These are phyloP conservation scores for Lampropteryx suffumata DNA, from an alignment of 2,888 invertebrate species.

Conservation along the genomic window DNA sequence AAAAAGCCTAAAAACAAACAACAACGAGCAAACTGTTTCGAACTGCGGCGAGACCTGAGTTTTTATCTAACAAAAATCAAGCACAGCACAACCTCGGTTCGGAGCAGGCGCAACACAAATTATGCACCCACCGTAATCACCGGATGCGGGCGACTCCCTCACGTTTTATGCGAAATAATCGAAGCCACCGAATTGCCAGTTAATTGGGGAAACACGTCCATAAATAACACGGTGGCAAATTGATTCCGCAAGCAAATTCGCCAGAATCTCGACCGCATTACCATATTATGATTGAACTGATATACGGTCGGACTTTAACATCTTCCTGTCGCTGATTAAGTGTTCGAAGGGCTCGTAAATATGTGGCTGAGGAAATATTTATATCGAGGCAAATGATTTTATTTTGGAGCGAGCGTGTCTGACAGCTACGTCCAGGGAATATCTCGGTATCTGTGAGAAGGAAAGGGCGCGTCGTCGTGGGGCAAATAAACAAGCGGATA, in stretches of 20 bases:
- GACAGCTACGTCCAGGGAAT: constrained; percentile 1
- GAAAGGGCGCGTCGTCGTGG: constrained; percentile 44
- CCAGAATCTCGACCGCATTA: constrained; percentile 57
- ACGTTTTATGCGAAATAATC: constrained; percentile 80
- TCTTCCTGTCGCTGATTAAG: constrained; percentile 71
- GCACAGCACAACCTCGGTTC: constrained; percentile 54
- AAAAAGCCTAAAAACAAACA: constrained; percentile 63
- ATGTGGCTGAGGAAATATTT: constrained; percentile 52
- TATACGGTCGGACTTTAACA: constrained; percentile 62
- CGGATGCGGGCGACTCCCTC: constrained; percentile 82
- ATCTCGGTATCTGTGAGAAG: constrained; percentile 27
- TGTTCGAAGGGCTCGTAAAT: constrained; percentile 62
- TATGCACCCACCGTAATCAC: constrained; percentile 76
- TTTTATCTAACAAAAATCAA: constrained; percentile 79
- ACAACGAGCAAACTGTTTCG: constrained; percentile 52
- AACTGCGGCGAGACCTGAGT: constrained; percentile 52
- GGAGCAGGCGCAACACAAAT: constrained; percentile 77
- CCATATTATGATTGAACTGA: constrained; percentile 77
- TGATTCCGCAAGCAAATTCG: constrained; percentile 65
- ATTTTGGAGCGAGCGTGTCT: constrained; percentile 44
- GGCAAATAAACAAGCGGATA: constrained; percentile 49
- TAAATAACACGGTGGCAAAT: constrained; percentile 75
- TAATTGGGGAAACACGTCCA: constrained; percentile 78
- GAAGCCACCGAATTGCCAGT: constrained; percentile 81
- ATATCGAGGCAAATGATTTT: constrained; percentile 48